These are phyloP conservation scores for Hydrolagus affinis DNA, from an alignment of 2,113 vertebrate species.

Conservation along the genomic window DNA sequence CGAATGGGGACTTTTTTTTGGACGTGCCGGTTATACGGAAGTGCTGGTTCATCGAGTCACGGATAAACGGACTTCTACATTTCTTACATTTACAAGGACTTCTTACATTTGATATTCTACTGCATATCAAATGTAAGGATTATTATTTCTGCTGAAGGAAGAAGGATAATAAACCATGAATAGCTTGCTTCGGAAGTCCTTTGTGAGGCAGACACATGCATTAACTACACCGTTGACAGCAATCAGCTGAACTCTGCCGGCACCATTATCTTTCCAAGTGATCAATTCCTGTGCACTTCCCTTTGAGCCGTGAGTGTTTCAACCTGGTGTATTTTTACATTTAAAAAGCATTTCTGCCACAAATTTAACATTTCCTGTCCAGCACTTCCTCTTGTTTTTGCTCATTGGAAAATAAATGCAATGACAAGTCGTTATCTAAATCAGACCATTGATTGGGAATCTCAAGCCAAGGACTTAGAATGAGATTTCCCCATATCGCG, in stretches of 20 bases:
- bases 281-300: not conserved
- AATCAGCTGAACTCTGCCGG: not conserved
- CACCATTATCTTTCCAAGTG: not conserved
- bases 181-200: not conserved
- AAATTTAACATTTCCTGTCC: not conserved
- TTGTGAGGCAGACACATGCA: not conserved
- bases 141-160: not conserved
- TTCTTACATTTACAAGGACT: too few relatives aligned
- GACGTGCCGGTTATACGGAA: too few relatives aligned
- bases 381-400: constrained; percentile 17
- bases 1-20: too few relatives aligned
- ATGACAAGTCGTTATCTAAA: not conserved
- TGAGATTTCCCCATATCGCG: not conserved
- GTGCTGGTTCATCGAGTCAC: too few relatives aligned
- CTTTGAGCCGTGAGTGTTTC: not conserved
- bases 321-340: not conserved
- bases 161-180: not conserved
- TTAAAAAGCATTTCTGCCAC: not conserved
- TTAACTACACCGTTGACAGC: not conserved
- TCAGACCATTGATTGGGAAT: not conserved
- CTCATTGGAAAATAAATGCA: not conserved
- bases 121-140: too few relatives aligned
- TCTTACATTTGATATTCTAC: too few relatives aligned
- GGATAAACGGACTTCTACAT: too few relatives aligned
- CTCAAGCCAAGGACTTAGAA: not conserved